Conservation (phyloP, 2,888 invertebrate species). For the Ischnura elegans region DNA sequence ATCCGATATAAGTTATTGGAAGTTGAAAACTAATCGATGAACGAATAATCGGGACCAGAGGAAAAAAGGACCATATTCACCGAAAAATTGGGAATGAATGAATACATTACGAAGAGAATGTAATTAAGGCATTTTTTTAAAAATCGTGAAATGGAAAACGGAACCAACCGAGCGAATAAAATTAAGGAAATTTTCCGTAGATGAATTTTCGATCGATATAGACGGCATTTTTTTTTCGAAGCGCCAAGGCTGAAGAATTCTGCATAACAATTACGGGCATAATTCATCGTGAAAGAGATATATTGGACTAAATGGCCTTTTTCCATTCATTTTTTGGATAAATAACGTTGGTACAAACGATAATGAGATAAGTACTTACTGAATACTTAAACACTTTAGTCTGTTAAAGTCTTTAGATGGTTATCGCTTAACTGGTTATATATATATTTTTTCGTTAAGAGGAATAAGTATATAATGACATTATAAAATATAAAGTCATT, state of each 20-base stretch:
- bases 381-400: too few relatives aligned
- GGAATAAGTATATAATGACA: too few relatives aligned
- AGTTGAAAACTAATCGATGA: neutral
- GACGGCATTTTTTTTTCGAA: neutral
- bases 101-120: neutral
- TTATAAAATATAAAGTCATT: too few relatives aligned
- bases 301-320: neutral
- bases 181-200: neutral
- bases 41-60: neutral
- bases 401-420: too few relatives aligned
- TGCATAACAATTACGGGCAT: neutral
- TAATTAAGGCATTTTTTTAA: neutral
- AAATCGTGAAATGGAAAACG: neutral
- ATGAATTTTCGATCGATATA: neutral
- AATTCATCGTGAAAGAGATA: neutral
- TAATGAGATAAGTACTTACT: too few relatives aligned
- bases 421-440: too few relatives aligned
- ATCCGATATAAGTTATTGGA: neutral
- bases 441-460: too few relatives aligned
- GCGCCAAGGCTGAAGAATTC: neutral
- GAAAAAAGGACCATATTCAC: neutral
- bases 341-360: neutral
- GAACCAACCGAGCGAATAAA: neutral
- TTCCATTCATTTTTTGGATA: neutral
- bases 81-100: neutral